Base-by-base conservation (phyloP, 2,113 vertebrate genomes). In the Pampusana beccarii region DNA sequence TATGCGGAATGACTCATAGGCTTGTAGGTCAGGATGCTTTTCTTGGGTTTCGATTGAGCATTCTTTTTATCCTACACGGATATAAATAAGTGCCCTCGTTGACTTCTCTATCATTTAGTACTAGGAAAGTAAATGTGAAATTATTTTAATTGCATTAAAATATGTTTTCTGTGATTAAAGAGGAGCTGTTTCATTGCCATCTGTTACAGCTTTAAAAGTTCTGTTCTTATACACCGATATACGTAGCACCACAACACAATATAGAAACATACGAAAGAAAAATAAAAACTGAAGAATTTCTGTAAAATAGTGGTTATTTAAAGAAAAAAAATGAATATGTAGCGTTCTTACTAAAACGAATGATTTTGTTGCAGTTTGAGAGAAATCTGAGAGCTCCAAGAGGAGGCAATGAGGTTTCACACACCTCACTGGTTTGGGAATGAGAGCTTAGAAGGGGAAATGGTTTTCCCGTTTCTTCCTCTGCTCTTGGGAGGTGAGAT, bases 11-110 rank as follows among this genome's bases (percentile, higher is more conserved):
- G 92, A 96, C 80, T 94, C 78, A 78, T 4, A 79, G 53, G 11
- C 77, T 85, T 84, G 80, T 29, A 82, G 90, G 90, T 86, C 73
- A 81, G 69, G 86, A 86, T 84, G 82, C 88, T 93, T 96, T 96
- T 95, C 92, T 83, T 92, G 92, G 54, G 48, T 75, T 95, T 56
- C 78, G 79, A 93, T 21, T 83, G 34, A 94, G 72, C 62, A 10
- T 65, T 73, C 62, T 56, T 66, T 51, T 67, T 82, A 53, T 50
- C 80, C 69, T 24, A 81, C 69, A 46, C 48, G 33, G 83, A 81
- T 23, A 93, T n/a, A 94, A 95, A 86, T 92, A 88, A 89, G 34
- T 84, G 92, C 64, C 66, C 88, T 78, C 1, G 1, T 11, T 89
- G 50, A 15, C 33, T 78, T 75, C 34, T 64, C 38, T 33, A 5